Percentiles rank a stretch among this genome's conserved stretches.
These are phyloP conservation scores for Physella acuta DNA, from an alignment of 1,140 invertebrate genomes.

Conservation along the genomic window DNA sequence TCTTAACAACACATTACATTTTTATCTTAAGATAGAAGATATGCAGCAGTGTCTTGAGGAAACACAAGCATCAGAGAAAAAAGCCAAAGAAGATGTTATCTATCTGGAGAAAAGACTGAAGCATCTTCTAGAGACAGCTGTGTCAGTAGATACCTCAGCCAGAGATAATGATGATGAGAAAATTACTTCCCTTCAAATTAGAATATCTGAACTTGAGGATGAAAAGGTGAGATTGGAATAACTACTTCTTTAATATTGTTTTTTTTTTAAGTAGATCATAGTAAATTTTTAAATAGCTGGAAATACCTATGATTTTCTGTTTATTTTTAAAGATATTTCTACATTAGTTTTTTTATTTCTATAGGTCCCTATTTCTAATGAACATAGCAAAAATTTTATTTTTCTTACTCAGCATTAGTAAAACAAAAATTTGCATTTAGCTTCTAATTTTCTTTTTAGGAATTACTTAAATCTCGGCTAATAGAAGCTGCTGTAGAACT, in stretches of 20 bases:
- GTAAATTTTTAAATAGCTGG: background rate
- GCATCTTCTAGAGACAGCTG: background rate
- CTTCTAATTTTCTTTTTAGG: background rate
- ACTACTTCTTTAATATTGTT: background rate
- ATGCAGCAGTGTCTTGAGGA: constrained; percentile 8
- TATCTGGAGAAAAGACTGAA: background rate
- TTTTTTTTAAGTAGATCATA: background rate
- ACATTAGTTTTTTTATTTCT: too few relatives aligned
- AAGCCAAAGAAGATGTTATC: background rate
- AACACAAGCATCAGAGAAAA: constrained; percentile 2
- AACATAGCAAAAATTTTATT: background rate
- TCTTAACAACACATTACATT: too few relatives aligned
- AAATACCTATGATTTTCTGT: too few relatives aligned
- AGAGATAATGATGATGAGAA: background rate
- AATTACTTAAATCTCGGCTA: background rate
- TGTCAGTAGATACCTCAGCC: background rate
- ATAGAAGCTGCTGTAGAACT: background rate
- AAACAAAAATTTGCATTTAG: background rate
- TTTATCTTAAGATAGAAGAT: constrained; percentile 4
- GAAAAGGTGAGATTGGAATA: background rate
- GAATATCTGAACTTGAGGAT: background rate
- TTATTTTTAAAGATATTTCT: too few relatives aligned
- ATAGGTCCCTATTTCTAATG: too few relatives aligned
- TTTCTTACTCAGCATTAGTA: background rate
- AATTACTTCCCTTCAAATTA: background rate